These are phyloP conservation scores for Meta bourneti DNA, from an alignment of 2,888 invertebrate species.

Conservation along the genomic window DNA sequence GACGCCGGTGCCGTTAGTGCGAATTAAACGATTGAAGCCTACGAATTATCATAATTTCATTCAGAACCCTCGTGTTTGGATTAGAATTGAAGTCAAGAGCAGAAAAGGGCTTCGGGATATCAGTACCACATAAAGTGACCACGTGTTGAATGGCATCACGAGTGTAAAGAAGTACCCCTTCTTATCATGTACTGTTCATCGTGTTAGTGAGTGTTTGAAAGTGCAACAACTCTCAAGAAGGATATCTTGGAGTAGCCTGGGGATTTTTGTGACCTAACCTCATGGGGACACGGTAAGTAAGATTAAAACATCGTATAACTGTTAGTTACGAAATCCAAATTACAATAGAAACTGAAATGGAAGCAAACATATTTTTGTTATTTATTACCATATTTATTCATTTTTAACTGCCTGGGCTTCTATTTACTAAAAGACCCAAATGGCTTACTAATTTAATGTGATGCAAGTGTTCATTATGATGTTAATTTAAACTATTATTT, in stretches of 20 bases:
- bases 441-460: too few relatives aligned
- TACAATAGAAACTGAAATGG: too few relatives aligned
- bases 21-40: constrained; percentile 59
- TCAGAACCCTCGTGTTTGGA: constrained; percentile 25
- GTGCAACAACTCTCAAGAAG: constrained; percentile 16
- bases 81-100: background rate
- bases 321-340: too few relatives aligned
- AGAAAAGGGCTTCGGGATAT: background rate
- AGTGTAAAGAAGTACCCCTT: background rate
- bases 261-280: constrained; percentile 5
- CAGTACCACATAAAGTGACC: background rate
- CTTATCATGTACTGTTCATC: constrained; percentile 26
- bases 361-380: too few relatives aligned
- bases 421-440: too few relatives aligned
- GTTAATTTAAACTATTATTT: too few relatives aligned
- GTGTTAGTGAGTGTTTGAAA: constrained; percentile 35
- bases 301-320: too few relatives aligned
- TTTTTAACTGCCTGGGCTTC: too few relatives aligned
- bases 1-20: constrained; percentile 43
- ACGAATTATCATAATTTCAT: constrained; percentile 52
- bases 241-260: constrained; percentile 30
- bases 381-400: too few relatives aligned
- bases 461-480: too few relatives aligned
- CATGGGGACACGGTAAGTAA: constrained; percentile 68
- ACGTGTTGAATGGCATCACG: constrained; percentile 36